Conservation (phyloP, 2,797 vertebrate genomes). For the Triplophysa bombifrons region DNA sequence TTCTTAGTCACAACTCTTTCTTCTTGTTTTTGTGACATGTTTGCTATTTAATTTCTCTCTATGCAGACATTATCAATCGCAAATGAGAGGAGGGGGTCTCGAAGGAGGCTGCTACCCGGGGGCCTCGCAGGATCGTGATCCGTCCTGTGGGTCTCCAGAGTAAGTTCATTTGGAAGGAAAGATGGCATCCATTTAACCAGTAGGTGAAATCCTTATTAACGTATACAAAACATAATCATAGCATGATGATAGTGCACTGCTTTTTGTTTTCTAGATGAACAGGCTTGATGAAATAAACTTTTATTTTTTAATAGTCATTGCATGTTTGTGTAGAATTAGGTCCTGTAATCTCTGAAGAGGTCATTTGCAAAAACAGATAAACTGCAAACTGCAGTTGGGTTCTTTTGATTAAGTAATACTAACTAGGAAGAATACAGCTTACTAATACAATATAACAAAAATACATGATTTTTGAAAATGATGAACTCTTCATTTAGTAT, state of each 20-base stretch:
- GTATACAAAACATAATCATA: neutral
- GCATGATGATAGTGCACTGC: neutral
- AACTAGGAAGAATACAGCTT: too few relatives aligned
- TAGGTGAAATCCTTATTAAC: conserved; percentile 1
- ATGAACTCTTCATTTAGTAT: too few relatives aligned
- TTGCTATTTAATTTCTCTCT: neutral
- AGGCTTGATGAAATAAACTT: neutral
- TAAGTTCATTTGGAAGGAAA: conserved; percentile 18
- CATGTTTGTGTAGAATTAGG: too few relatives aligned
- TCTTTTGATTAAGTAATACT: too few relatives aligned
- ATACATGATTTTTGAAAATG: too few relatives aligned
- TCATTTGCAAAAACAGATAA: too few relatives aligned
- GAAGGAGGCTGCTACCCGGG: neutral
- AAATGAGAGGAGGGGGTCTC: neutral
- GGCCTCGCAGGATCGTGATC: neutral
- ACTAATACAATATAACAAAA: too few relatives aligned
- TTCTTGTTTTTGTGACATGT: neutral
- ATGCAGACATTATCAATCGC: neutral
- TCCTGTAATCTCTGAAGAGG: too few relatives aligned
- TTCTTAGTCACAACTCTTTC: neutral
- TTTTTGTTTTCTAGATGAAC: neutral
- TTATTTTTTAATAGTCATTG: too few relatives aligned
- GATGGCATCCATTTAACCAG: conserved; percentile 16
- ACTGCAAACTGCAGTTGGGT: too few relatives aligned
- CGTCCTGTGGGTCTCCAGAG: conserved; percentile 23